phyloP scores from a whole-genome alignment of 2,888 invertebrate species.

The Agrotis ipsilon region DNA sequence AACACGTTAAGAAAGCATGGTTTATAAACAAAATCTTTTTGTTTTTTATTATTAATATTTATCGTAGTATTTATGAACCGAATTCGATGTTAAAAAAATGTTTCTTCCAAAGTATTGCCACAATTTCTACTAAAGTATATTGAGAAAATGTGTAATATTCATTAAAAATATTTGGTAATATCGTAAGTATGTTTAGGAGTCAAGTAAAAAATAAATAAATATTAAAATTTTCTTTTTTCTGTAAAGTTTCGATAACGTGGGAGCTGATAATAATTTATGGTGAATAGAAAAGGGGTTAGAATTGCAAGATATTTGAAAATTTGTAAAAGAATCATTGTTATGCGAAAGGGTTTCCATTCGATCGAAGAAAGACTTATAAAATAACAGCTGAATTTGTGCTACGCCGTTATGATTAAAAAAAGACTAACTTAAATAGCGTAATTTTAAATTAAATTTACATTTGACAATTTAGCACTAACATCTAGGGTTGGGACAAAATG shows the following conservation, averaged over 20 bases:
- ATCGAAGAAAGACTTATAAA: slow-evolving; percentile 35
- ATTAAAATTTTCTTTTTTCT: slow-evolving; percentile 47
- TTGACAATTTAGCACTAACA: slow-evolving; percentile 11
- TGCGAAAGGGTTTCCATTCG: slow-evolving; percentile 26
- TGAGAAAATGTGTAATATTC: slow-evolving; percentile 74
- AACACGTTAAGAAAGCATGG: slow-evolving; percentile 66
- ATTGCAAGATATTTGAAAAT: slow-evolving; percentile 39
- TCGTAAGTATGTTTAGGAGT: slow-evolving; percentile 69
- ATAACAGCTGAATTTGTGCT: slow-evolving; percentile 37
- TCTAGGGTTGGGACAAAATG: slow-evolving; percentile 4
- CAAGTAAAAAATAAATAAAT: slow-evolving; percentile 65
- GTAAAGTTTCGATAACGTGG: slow-evolving; percentile 40
- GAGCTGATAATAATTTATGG: slow-evolving; percentile 48
- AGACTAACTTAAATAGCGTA: slow-evolving; percentile 34
- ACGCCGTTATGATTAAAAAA: slow-evolving; percentile 19
- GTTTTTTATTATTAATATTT: slow-evolving; percentile 45
- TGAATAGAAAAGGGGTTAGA: slow-evolving; percentile 18
- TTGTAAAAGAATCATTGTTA: slow-evolving; percentile 14
- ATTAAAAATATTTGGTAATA: slow-evolving; percentile 68
- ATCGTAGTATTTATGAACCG: slow-evolving; percentile 80
- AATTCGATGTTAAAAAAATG: slow-evolving; percentile 82
- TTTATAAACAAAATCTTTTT: slow-evolving; percentile 49
- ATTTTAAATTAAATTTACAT: slow-evolving; percentile 26
- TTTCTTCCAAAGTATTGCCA: slow-evolving; percentile 89
- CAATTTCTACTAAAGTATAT: slow-evolving; percentile 80